Evolutionary conservation across 2,113 vertebrate genomes (phyloP).

Genomic region (Bucco capensis): DNA sequence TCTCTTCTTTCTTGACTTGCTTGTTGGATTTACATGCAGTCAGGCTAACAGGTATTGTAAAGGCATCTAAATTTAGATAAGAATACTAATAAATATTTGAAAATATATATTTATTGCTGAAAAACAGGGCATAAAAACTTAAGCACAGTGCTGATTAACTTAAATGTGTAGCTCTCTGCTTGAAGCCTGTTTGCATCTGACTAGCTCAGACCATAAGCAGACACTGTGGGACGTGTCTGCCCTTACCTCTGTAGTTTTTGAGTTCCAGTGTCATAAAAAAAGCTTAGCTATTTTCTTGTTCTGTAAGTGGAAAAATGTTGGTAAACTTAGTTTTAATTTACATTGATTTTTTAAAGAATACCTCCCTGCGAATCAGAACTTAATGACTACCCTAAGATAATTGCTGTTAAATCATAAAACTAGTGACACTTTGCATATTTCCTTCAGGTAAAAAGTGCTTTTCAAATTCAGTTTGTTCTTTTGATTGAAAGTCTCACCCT

Average conservation of each 20-base stretch:
- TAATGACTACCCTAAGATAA: slow-evolving; percentile 40
- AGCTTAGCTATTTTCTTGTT: not conserved
- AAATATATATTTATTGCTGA: slow-evolving; percentile 5
- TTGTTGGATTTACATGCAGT: not conserved
- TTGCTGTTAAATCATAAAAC: slow-evolving; percentile 40
- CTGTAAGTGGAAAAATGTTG: slow-evolving; percentile 10
- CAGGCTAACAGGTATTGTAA: not conserved
- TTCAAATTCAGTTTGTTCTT: not conserved
- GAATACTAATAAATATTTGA: not conserved
- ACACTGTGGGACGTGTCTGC: not conserved
- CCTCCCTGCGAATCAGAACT: slow-evolving; percentile 14
- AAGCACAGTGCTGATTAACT: not conserved
- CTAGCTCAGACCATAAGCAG: not conserved
- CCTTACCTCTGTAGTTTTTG: not conserved
- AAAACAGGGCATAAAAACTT: not conserved
- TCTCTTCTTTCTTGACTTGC: not conserved
- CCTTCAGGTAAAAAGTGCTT: not conserved
- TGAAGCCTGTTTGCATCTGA: not conserved
- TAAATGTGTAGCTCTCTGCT: not conserved
- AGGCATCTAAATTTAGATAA: slow-evolving; percentile 5
- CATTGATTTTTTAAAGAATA: slow-evolving; percentile 39
- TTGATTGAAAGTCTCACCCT: not conserved
- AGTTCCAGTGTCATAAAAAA: not conserved
- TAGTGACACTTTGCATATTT: slow-evolving; percentile 28
- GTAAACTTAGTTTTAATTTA: slow-evolving; percentile 39